Evolutionary conservation across 2,797 vertebrate genomes (phyloP).

Genomic region (Diglossa cyanea): DNA sequence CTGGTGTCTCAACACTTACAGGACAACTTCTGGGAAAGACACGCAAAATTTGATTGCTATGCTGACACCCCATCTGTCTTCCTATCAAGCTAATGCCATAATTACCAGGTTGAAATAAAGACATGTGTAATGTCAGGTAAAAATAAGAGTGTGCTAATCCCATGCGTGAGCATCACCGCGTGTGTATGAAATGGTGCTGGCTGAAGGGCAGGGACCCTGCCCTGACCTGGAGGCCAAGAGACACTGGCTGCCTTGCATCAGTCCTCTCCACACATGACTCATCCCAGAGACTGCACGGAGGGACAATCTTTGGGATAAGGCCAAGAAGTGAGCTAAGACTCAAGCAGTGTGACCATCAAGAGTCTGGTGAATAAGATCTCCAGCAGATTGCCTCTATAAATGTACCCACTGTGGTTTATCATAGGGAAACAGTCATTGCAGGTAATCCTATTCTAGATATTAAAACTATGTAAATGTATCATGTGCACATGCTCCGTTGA

Average conservation of each 20-base stretch:
- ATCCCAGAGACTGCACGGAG: fast-evolving
- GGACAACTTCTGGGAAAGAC: background rate
- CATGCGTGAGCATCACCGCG: fast-evolving
- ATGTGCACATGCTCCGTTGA: background rate
- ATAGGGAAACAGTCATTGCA: background rate
- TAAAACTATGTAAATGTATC: background rate
- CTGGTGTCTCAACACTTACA: background rate
- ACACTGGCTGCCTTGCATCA: background rate
- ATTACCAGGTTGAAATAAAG: background rate
- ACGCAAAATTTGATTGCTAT: background rate
- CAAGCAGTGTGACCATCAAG: background rate
- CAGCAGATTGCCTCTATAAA: background rate
- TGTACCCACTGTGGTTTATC: background rate
- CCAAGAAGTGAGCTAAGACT: background rate
- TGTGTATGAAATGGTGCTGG: background rate
- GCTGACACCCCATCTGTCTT: background rate
- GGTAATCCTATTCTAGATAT: background rate
- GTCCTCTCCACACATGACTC: background rate
- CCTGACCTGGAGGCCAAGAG: background rate
- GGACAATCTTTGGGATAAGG: background rate
- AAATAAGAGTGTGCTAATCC: background rate
- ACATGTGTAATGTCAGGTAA: background rate
- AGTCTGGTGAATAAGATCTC: background rate
- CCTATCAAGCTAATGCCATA: background rate
- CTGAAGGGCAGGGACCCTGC: background rate